Evolutionary conservation across 2,888 invertebrate species (phyloP), one percentile per base, ranked within the genome.

Genomic region (Drosophila diplacantha): DNA sequence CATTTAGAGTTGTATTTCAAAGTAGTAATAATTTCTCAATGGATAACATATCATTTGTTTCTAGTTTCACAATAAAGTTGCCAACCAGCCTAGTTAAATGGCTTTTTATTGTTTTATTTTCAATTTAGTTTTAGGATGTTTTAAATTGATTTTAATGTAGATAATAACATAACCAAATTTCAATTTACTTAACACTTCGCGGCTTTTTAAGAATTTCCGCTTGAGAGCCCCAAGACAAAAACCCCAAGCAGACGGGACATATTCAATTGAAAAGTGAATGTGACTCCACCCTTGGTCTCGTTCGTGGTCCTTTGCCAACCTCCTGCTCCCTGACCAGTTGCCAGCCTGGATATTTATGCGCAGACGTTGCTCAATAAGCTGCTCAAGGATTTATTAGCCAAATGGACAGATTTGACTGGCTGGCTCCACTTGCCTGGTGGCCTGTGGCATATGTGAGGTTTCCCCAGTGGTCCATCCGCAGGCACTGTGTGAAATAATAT

Each of bases 321-420:
- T 38, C 44, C 67, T 34, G 35, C 29, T 47, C 20, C 49, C 47
- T 59, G 77, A 66, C 75, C 80, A 72, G 76, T 73, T 75, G 75
- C 70, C 71, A 72, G 69, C 70, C 72, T 57, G 73, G 74, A 84
- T 83, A 85, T 85, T 83, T 84, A 80, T 85, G 80, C 75, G 75
- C 73, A 84, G 81, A 85, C 79, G 75, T 80, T 75, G 73, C 73
- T 75, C 85, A 85, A 86, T 86, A 86, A 85, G 86, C 85, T 85
- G 77, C 84, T 84, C 84, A 85, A 86, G 86, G 87, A 87, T 87
- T 87, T 87, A 87, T 87, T 87, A 86, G 86, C 83, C 85, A 86
- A 87, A 87, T 87, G 85, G 83, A 85, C 83, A 86, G 85, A 86
- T 87, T 87, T 87, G 87, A 87, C 87, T 85, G 85, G 81, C 35